phyloP scores from a whole-genome alignment of 2,113 vertebrate species.

The Malurus alboscapulatus region DNA sequence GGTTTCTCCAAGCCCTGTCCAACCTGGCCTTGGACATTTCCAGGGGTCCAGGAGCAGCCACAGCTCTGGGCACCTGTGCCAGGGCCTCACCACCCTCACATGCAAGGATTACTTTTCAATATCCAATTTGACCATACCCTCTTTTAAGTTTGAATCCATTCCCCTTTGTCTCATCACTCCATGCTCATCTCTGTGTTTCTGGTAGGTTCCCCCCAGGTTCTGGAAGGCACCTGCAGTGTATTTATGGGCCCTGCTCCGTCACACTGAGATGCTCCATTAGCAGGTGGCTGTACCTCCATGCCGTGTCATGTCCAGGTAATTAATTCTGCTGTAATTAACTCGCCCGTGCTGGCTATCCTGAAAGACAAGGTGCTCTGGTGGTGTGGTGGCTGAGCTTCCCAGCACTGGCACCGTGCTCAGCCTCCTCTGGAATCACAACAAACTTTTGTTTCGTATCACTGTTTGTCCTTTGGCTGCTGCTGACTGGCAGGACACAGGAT shows the following conservation, averaged over 20 bases:
- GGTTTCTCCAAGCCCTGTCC: rapidly evolving
- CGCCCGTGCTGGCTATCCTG: rapidly evolving
- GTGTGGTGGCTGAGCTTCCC: rapidly evolving
- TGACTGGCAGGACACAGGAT: neutral
- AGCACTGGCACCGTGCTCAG: neutral
- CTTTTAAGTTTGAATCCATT: neutral
- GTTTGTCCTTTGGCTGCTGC: neutral
- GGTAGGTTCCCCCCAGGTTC: neutral
- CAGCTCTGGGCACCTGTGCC: neutral
- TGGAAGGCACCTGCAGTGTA: rapidly evolving
- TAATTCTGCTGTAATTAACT: too few relatives aligned
- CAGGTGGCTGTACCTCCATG: rapidly evolving
- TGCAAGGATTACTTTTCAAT: rapidly evolving
- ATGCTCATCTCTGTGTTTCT: rapidly evolving
- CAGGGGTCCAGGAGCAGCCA: neutral
- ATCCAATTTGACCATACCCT: neutral
- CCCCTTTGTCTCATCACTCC: neutral
- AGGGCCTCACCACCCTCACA: rapidly evolving
- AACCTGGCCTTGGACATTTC: rapidly evolving
- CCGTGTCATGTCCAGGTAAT: rapidly evolving
- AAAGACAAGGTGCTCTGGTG: neutral
- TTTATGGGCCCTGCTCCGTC: neutral
- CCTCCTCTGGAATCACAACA: neutral
- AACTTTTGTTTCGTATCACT: neutral
- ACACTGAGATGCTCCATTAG: rapidly evolving